Evolutionary conservation across 2,113 vertebrate species (phyloP).

Genomic region (Campylorhamphus procurvoides): DNA sequence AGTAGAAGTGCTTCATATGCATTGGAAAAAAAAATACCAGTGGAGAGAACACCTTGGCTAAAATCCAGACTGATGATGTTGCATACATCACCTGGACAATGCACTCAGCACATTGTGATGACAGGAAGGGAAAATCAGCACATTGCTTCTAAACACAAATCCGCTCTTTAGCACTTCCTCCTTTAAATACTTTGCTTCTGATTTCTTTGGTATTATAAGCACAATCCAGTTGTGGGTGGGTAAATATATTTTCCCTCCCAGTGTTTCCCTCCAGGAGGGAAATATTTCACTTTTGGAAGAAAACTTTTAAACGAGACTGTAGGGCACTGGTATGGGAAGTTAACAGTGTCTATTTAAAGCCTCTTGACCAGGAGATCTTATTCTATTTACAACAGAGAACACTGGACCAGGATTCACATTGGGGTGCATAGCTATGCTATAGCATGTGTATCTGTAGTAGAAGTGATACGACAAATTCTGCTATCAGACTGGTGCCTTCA

Average conservation of each 20-base stretch:
- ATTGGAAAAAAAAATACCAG: neutral
- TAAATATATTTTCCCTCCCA: neutral
- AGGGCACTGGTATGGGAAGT: neutral
- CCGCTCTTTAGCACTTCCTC: neutral
- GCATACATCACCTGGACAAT: fast-evolving
- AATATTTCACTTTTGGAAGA: neutral
- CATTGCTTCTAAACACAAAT: neutral
- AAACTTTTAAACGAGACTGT: neutral
- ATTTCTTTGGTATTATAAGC: neutral
- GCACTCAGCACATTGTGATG: fast-evolving
- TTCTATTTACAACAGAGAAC: neutral
- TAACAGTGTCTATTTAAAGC: neutral
- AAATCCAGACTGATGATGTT: neutral
- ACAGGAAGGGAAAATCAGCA: neutral
- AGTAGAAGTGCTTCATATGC: neutral
- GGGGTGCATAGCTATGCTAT: neutral
- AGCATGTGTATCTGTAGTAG: neutral
- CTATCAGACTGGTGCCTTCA: neutral
- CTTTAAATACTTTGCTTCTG: neutral
- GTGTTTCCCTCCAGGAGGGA: neutral
- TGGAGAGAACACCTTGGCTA: neutral
- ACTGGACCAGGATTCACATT: neutral
- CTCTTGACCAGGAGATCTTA: neutral
- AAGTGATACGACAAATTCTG: neutral
- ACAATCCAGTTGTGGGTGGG: fast-evolving